Evolutionary conservation across 2,113 vertebrate species (phyloP).

Genomic region (Sceloporus tristichus): DNA sequence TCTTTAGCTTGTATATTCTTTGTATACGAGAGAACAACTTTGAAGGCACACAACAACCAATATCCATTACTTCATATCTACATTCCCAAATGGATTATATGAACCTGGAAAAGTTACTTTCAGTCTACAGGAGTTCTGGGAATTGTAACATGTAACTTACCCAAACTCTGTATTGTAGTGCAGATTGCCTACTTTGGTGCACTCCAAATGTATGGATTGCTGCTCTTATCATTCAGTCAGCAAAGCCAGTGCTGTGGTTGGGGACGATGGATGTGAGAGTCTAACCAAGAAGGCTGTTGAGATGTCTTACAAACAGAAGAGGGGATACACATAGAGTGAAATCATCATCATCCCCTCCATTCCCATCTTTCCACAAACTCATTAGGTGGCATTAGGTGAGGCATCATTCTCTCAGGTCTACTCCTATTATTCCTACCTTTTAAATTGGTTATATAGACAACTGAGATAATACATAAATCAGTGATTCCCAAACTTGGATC

Average conservation of each 20-base stretch:
- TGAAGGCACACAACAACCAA: too few species aligned
- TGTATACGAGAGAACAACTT: too few species aligned
- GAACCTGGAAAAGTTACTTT: too few species aligned
- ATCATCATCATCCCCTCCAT: not conserved
- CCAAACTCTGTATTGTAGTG: too few species aligned
- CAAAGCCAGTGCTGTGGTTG: not conserved
- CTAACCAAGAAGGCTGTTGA: not conserved
- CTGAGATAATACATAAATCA: not conserved
- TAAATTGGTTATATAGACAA: not conserved
- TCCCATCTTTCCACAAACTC: not conserved
- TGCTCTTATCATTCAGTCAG: not conserved
- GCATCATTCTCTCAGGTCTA: not conserved
- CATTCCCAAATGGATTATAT: too few species aligned
- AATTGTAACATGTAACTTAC: too few species aligned
- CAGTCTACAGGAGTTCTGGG: too few species aligned
- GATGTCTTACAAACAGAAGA: not conserved
- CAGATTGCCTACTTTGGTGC: too few species aligned
- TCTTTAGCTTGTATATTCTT: too few species aligned
- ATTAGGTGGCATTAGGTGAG: not conserved
- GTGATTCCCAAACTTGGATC: too few species aligned
- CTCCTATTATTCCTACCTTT: not conserved
- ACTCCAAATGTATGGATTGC: too few species aligned
- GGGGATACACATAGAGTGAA: not conserved
- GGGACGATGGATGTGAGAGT: not conserved
- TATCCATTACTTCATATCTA: too few species aligned